These are phyloP conservation scores for Tapera naevia DNA, from an alignment of 2,797 vertebrate genomes.

Conservation along the genomic window DNA sequence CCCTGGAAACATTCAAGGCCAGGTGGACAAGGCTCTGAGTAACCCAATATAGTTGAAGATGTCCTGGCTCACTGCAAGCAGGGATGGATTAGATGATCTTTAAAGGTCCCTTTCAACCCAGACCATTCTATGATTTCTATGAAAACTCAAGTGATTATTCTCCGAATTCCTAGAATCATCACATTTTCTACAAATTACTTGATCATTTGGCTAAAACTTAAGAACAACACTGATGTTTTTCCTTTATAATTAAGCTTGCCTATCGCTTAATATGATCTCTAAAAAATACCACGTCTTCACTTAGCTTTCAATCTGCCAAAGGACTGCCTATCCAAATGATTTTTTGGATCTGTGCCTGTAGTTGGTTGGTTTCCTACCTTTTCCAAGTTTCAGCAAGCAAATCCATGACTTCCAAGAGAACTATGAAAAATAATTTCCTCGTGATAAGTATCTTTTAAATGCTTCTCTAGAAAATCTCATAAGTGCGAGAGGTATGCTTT, in stretches of 20 bases:
- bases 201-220: neutral
- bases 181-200: neutral
- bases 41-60: too few relatives aligned
- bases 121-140: too few relatives aligned
- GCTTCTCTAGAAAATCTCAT: neutral
- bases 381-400: neutral
- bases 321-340: neutral
- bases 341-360: neutral
- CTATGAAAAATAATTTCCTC: neutral
- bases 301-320: neutral
- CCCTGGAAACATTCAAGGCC: too few relatives aligned
- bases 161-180: neutral
- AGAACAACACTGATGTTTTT: neutral
- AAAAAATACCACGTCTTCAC: neutral
- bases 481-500: neutral
- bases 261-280: neutral
- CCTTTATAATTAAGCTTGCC: neutral
- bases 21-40: too few relatives aligned
- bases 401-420: neutral
- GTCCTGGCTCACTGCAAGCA: too few relatives aligned
- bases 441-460: neutral
- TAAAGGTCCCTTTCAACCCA: too few relatives aligned
- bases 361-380: neutral
- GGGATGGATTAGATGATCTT: too few relatives aligned
- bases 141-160: neutral